Conservation (phyloP, 30 jellyfish, hydroid and myxozoan genomes). For the Aurelia aurita region DNA sequence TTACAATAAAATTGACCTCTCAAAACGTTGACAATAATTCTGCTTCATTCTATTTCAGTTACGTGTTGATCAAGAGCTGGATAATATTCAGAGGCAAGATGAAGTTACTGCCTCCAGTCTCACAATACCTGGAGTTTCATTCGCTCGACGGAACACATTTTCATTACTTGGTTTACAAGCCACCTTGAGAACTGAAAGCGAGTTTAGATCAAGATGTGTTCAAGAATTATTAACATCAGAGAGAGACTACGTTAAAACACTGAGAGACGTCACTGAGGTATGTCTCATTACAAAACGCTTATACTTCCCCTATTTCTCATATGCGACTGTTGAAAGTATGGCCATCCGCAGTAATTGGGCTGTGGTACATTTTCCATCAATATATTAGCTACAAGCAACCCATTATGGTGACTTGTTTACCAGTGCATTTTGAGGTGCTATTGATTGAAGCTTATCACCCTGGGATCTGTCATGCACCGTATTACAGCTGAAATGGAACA, state of each 20-base stretch:
- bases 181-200: constrained; percentile 15
- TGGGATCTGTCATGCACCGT: too few species aligned
- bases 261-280: constrained; percentile 89
- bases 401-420: too few species aligned
- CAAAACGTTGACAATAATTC: too few species aligned
- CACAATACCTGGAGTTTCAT: neutral
- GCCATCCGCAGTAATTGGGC: neutral
- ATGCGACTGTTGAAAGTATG: neutral
- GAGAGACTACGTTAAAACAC: constrained; percentile 83
- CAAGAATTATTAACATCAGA: constrained; percentile 86
- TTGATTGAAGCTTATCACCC: too few species aligned
- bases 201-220: constrained; percentile 81
- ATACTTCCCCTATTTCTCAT: neutral
- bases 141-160: constrained; percentile 21
- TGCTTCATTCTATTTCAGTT: constrained; percentile 21
- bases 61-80: constrained; percentile 77
- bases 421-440: too few species aligned
- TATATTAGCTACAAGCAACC: neutral
- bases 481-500: too few species aligned
- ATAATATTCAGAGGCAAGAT: constrained; percentile 10
- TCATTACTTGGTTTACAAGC: constrained; percentile 57
- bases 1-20: too few species aligned
- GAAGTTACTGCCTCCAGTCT: neutral
- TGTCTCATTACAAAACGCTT: neutral
- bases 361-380: neutral